Evolutionary conservation across 1,140 invertebrate genomes (phyloP), one percentile per base, ranked within the genome.

Genomic region (Aphelinus certus): DNA sequence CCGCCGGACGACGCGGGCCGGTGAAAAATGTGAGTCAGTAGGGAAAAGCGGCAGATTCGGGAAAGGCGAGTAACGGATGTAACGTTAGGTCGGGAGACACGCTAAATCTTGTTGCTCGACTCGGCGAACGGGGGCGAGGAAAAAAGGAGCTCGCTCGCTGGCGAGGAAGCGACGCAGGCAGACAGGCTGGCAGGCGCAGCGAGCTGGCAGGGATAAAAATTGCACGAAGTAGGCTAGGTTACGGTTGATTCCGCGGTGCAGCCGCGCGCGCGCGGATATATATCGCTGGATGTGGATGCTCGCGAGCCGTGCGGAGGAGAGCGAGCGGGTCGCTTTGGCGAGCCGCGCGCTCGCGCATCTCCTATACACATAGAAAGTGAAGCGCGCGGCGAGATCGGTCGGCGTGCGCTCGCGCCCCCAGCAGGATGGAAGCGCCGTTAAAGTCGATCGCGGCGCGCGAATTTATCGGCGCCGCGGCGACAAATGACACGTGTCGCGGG

Each of bases 381-480:
- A 26, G 26, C 26, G 26, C 26, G 26, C 26, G 26, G 26, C 26
- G 26, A 26, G 26, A 26, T 26, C 26, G 26, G 26, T 26, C 26
- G 26, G 26, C 26, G 26, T 26, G 26, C 26, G 26, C 26, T 26
- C 26, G 26, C 26, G 26, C 51, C 51, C 51, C 51, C 4, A 53
- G 51, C 4, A 53, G 9, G 4, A 4, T 47, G 57, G 70, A 46
- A 56, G 3, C 45, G 53, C 62, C 72, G 64, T 73, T 68, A 73
- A 73, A 75, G 73, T 64, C 67, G 42, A 75, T 69, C 66, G 53
- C 26, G 26, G 26, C 26, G 57, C 66, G 58, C 48, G 63, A 65
- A 78, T 80, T 78, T 80, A 76, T 80, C 76, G 71, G 57, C 70
- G 64, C 64, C 9, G 42, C 51, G 62, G 56, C 71, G 68, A 74